Evolutionary conservation across 1,140 invertebrate genomes (phyloP).

Genomic region (Nixonia krombeini): DNA sequence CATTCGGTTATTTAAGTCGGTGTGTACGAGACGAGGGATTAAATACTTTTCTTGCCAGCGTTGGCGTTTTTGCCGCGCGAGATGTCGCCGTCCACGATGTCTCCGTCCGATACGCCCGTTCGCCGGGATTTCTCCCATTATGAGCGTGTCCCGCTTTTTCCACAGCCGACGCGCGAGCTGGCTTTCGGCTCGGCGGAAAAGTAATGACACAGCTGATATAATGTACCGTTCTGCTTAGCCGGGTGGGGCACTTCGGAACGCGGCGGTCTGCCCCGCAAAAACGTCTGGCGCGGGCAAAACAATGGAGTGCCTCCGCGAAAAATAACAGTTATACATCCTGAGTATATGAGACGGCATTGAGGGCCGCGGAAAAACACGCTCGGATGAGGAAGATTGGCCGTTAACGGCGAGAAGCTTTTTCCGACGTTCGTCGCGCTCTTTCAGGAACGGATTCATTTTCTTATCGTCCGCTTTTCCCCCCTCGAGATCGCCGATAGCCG

Average conservation of each 20-base stretch:
- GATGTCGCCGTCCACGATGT: constrained; percentile 37
- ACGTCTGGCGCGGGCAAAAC: constrained; percentile 22
- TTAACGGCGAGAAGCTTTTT: constrained; percentile 57
- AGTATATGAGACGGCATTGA: constrained; percentile 52
- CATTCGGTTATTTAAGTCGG: constrained; percentile 19
- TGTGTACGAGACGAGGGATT: constrained; percentile 26
- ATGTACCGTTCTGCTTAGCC: constrained; percentile 62
- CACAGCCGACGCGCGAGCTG: constrained; percentile 33
- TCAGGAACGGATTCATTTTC: too few species aligned
- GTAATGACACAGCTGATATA: constrained; percentile 66
- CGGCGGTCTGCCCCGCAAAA: constrained; percentile 41
- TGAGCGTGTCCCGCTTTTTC: constrained; percentile 59
- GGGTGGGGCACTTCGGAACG: constrained; percentile 52
- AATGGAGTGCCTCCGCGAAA: constrained; percentile 60
- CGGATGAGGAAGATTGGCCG: constrained; percentile 56
- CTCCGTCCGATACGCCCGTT: constrained; percentile 36
- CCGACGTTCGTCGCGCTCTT: constrained; percentile 5
- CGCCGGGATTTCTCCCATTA: constrained; percentile 61
- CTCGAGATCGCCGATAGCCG: too few species aligned
- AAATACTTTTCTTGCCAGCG: constrained; percentile 40
- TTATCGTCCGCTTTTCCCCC: background rate
- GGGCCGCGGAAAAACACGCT: constrained; percentile 51
- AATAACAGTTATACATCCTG: constrained; percentile 63
- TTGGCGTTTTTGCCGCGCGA: constrained; percentile 28
- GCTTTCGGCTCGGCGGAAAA: constrained; percentile 56